Conservation (phyloP, 2,888 invertebrate species). For the Torymus aiolomorphi region DNA sequence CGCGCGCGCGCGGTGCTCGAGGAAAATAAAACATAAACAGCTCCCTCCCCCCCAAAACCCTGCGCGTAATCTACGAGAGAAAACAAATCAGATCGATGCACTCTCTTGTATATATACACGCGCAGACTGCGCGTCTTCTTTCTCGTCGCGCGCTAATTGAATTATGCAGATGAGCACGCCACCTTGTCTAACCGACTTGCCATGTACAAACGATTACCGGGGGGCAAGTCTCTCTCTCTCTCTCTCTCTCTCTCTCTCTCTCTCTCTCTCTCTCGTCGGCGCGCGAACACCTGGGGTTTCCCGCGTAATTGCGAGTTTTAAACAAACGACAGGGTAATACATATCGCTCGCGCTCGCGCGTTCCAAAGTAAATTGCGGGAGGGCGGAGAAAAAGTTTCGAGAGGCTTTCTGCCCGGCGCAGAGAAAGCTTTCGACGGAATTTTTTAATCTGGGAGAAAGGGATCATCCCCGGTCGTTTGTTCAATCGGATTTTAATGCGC, state of each 20-base stretch:
- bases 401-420: neutral
- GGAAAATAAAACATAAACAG: too few species aligned
- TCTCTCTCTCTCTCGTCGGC: neutral
- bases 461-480: neutral
- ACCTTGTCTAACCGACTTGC: constrained; percentile 10
- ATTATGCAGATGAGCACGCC: constrained; percentile 52
- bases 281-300: constrained; percentile 42
- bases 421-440: neutral
- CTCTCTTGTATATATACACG: neutral
- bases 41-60: too few species aligned
- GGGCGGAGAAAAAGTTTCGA: neutral
- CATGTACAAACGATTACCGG: constrained; percentile 42
- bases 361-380: constrained; percentile 21
- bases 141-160: constrained; percentile 50
- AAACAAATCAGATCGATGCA: constrained; percentile 41
- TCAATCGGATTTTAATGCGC: neutral
- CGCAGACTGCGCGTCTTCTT: neutral
- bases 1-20: too few species aligned
- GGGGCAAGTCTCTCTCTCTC: neutral
- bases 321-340: constrained; percentile 33
- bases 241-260: too few species aligned
- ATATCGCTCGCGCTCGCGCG: neutral
- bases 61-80: neutral
- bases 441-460: constrained; percentile 9
- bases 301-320: constrained; percentile 40